phyloP scores from a whole-genome alignment of 2,888 invertebrate genomes.

The Neoitamus cyanurus region DNA sequence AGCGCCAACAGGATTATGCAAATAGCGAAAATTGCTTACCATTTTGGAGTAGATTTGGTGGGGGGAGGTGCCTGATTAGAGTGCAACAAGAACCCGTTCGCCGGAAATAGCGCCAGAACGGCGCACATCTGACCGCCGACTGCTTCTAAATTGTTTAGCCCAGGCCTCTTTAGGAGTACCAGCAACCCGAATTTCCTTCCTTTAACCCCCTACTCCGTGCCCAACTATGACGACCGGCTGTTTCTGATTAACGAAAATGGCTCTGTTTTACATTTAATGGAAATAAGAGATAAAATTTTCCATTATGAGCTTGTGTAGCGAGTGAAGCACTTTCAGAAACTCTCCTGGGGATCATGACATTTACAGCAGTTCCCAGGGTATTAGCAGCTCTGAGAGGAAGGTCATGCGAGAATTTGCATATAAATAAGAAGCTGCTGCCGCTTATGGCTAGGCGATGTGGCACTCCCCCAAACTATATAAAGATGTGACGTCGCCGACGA shows the following conservation, averaged over 20 bases:
- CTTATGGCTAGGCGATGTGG: neutral
- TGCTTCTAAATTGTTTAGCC: neutral
- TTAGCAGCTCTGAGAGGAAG: neutral
- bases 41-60: neutral
- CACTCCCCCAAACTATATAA: neutral
- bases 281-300: conserved; percentile 44
- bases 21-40: conserved; percentile 39
- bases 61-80: conserved; percentile 16
- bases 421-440: neutral
- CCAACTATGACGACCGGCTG: conserved; percentile 7
- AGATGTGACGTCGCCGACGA: neutral
- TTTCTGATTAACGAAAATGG: conserved; percentile 41
- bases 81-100: neutral
- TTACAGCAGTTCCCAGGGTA: conserved; percentile 1
- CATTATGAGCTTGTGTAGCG: conserved; percentile 9
- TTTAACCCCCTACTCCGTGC: neutral
- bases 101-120: neutral
- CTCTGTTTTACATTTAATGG: conserved; percentile 42
- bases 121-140: neutral
- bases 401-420: conserved; percentile 18
- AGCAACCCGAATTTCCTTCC: neutral
- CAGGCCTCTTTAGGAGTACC: neutral
- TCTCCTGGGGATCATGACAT: neutral
- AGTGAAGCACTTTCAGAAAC: neutral
- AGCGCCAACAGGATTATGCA: conserved; percentile 32